Evolutionary conservation across 2,888 invertebrate genomes (phyloP), one percentile per base, ranked within the genome.

Genomic region (Agrotis clavis): DNA sequence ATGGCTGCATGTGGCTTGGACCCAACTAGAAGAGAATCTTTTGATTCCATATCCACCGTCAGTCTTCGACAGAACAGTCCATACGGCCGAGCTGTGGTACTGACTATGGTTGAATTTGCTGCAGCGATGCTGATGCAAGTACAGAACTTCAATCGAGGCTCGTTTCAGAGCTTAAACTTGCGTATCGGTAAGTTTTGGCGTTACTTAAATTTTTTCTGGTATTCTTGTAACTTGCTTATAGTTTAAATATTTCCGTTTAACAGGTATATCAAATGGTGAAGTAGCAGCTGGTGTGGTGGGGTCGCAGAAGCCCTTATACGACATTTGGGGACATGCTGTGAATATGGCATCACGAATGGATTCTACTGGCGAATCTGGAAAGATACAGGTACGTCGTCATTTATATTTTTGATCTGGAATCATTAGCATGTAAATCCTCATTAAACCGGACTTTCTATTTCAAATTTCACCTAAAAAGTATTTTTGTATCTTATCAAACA

Each of bases 261-360:
- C 7, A 98, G 99, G 99, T 76, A 98, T 99, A 88, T 98, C 98
- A 50, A 98, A 98, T 88, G 99, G 99, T 0, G 97, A 98, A 85
- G 98, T 99, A 9, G 98, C 99, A 78, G 99, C 99, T 0, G 99
- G 99, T 4, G 99, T 99, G 0, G 99, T 99, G 4, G 99, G 99
- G 0, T 98, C 98, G 0, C 97, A 98, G 77, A 99, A 99, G 90
- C 99, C 99, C 0, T 97, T 99, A 60, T 99, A 99, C 92, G 99
- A 99, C 91, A 99, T 99, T 88, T 99, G 99, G 99, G 99, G 99
- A 0, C 98, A 99, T 93, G 98, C 99, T 0, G 99, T 99, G 0
- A 99, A 99, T 93, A 98, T 99, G 97, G 99, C 99, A 4, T 99
- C 99, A 0, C 97, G 99, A 87, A 99, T 99, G 99, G 99, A 99